A percentile compares a stretch with the other conserved stretches of the same genome.
These are phyloP conservation scores for Macrotus californicus DNA, from an alignment of 2,113 vertebrate species.

Conservation along the genomic window DNA sequence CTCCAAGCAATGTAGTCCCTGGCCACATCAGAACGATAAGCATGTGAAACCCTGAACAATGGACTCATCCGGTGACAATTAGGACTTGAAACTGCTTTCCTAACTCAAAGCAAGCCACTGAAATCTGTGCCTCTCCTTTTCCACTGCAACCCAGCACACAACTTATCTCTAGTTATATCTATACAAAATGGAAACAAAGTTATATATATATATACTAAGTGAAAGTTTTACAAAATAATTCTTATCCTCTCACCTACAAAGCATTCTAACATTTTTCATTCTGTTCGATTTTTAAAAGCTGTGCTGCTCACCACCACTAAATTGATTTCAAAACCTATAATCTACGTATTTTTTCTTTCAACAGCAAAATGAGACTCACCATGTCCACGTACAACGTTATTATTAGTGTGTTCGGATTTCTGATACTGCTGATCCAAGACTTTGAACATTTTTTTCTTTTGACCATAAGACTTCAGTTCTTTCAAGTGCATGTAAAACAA, in stretches of 20 bases:
- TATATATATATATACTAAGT: neutral
- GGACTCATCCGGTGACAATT: neutral
- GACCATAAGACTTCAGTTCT: neutral
- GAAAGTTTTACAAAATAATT: neutral
- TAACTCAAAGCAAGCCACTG: neutral
- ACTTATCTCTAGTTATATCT: neutral
- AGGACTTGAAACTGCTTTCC: neutral
- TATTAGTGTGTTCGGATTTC: neutral
- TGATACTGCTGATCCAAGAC: neutral
- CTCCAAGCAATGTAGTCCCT: neutral
- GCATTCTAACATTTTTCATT: neutral
- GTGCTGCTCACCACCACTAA: neutral
- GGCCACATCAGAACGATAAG: neutral
- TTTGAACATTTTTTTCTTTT: constrained; percentile 4
- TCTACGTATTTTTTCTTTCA: neutral
- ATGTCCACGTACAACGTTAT: neutral
- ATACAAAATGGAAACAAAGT: constrained; percentile 8
- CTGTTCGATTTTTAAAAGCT: constrained; percentile 31
- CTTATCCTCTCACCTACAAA: neutral
- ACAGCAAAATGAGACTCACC: neutral
- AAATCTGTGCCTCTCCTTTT: neutral
- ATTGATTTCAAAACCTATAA: constrained; percentile 24
- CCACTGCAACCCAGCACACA: neutral
- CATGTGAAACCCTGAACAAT: neutral
- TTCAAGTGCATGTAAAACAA: neutral